Evolutionary conservation across 2,113 vertebrate species (phyloP).

Genomic region (Neolamprologus kungweensis): DNA sequence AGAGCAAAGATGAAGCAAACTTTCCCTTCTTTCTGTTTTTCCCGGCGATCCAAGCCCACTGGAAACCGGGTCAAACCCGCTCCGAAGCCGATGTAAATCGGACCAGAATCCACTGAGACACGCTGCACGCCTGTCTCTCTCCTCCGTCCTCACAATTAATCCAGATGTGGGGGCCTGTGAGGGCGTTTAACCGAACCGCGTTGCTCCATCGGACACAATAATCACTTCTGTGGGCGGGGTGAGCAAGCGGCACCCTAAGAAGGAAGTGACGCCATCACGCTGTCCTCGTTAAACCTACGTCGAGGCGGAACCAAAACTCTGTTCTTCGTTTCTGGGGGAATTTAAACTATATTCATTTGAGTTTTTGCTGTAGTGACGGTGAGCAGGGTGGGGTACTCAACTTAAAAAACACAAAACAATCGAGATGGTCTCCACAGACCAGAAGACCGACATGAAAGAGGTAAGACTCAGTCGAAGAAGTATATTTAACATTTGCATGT

Average conservation of each 20-base stretch:
- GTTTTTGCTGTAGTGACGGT: neutral
- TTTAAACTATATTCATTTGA: neutral
- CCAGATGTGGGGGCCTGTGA: neutral
- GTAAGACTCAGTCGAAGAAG: neutral
- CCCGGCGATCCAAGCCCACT: neutral
- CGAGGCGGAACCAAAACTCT: neutral
- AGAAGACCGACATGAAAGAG: slow-evolving; percentile 38
- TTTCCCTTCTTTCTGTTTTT: neutral
- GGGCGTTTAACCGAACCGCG: neutral
- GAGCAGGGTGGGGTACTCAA: neutral
- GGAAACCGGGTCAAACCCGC: neutral
- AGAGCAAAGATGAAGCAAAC: slow-evolving; percentile 9
- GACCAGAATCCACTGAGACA: neutral
- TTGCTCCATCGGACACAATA: neutral
- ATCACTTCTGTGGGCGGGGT: slow-evolving; percentile 30
- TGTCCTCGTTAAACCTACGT: slow-evolving; percentile 33
- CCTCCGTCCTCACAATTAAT: neutral
- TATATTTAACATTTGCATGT: neutral
- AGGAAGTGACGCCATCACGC: slow-evolving; percentile 61
- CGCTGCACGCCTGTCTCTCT: neutral
- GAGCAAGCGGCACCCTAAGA: neutral
- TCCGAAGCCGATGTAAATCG: neutral
- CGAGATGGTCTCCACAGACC: slow-evolving; percentile 34
- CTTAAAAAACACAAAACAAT: neutral
- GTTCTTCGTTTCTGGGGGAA: neutral